Conservation (phyloP, 2,797 vertebrate genomes). For the Oreochromis mossambicus region DNA sequence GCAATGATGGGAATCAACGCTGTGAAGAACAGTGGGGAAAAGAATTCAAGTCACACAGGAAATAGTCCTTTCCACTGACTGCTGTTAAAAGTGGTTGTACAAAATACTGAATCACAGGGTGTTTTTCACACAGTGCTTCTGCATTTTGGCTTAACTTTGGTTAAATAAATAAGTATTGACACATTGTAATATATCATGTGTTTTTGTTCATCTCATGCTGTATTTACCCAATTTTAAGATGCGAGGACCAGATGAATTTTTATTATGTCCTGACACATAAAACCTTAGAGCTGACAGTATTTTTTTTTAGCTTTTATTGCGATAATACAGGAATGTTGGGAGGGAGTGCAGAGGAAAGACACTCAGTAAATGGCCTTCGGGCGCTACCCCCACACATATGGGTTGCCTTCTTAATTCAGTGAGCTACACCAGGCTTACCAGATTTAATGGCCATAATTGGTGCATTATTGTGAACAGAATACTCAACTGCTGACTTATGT, state of each 20-base stretch:
- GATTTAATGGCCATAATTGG: not conserved
- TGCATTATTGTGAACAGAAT: not conserved
- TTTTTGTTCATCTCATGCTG: too few species aligned
- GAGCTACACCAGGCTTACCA: not conserved
- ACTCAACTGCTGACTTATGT: constrained; percentile 32
- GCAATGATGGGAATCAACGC: not conserved
- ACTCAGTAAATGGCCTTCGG: not conserved
- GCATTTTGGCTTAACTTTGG: not conserved
- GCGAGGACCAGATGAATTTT: not conserved
- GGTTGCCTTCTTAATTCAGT: not conserved
- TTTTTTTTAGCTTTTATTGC: not conserved
- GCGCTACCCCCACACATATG: not conserved
- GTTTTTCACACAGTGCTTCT: not conserved
- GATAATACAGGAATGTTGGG: not conserved
- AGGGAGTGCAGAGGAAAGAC: not conserved
- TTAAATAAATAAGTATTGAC: too few species aligned
- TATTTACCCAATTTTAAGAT: not conserved
- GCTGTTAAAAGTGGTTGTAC: not conserved
- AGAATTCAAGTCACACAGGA: not conserved
- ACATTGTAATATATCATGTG: not conserved
- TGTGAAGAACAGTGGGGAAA: not conserved
- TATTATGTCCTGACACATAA: not conserved
- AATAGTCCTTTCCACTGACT: too few species aligned
- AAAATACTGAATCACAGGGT: not conserved
- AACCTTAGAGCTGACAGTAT: not conserved